These are phyloP conservation scores for Laticauda colubrina DNA, from an alignment of 2,113 vertebrate genomes.

Conservation along the genomic window DNA sequence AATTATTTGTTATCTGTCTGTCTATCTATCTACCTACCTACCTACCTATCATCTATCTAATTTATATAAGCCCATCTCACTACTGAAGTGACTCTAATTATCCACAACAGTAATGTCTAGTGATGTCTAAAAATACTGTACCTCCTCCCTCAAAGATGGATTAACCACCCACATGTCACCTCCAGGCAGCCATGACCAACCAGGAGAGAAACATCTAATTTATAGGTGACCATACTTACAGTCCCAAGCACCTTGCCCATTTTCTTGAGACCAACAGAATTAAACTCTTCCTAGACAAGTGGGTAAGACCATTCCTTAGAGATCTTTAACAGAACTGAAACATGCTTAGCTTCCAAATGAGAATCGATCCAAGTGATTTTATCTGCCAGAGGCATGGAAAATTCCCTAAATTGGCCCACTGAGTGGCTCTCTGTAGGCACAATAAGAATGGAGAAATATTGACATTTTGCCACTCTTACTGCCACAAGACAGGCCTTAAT, in stretches of 20 bases:
- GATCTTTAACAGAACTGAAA: neutral
- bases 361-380: neutral
- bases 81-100: neutral
- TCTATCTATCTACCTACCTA: too few species aligned
- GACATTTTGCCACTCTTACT: too few species aligned
- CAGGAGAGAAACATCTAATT: neutral
- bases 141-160: neutral
- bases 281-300: neutral
- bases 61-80: too few species aligned
- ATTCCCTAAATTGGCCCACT: too few species aligned
- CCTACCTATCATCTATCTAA: too few species aligned
- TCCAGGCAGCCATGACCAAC: neutral
- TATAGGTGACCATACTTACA: neutral
- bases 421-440: too few species aligned
- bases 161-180: neutral
- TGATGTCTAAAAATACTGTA: neutral
- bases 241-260: neutral
- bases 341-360: neutral
- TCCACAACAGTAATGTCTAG: neutral
- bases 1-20: too few species aligned
- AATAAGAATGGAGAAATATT: too few species aligned
- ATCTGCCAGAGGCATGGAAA: neutral
- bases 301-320: neutral
- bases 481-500: neutral
- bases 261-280: neutral